Evolutionary conservation across 2,888 invertebrate genomes (phyloP).

Genomic region (Lasiommata megera): DNA sequence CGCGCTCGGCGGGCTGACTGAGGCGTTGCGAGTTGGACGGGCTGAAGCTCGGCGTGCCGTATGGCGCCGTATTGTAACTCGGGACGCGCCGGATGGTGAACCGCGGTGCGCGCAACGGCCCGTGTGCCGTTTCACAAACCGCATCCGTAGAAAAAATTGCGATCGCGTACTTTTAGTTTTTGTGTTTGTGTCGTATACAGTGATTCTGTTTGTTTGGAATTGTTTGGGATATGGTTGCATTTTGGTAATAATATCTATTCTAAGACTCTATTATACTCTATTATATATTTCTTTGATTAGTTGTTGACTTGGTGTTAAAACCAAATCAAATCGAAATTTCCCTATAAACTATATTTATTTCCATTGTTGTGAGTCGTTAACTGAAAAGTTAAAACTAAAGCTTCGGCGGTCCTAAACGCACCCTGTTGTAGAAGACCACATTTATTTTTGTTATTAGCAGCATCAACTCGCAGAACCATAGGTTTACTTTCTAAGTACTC

Average conservation of each 20-base stretch:
- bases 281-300: neutral
- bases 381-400: too few relatives aligned
- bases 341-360: too few relatives aligned
- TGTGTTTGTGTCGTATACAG: constrained; percentile 44
- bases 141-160: constrained; percentile 45
- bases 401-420: too few relatives aligned
- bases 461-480: too few relatives aligned
- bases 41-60: constrained; percentile 28
- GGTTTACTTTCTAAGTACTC: too few relatives aligned
- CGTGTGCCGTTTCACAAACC: constrained; percentile 43
- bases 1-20: constrained; percentile 36
- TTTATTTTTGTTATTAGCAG: too few relatives aligned
- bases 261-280: neutral
- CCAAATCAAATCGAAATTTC: too few relatives aligned
- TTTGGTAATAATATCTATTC: constrained; percentile 49
- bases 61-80: constrained; percentile 47
- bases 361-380: too few relatives aligned
- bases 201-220: constrained; percentile 36
- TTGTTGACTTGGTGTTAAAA: neutral
- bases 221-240: constrained; percentile 54
- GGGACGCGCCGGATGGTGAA: constrained; percentile 46
- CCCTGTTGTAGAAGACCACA: too few relatives aligned
- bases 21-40: neutral
- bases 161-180: constrained; percentile 46
- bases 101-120: constrained; percentile 37